Percentiles rank a stretch among this genome's conserved stretches.
These are phyloP conservation scores for Euura lappo DNA, from an alignment of 1,140 invertebrate genomes.

Conservation along the genomic window DNA sequence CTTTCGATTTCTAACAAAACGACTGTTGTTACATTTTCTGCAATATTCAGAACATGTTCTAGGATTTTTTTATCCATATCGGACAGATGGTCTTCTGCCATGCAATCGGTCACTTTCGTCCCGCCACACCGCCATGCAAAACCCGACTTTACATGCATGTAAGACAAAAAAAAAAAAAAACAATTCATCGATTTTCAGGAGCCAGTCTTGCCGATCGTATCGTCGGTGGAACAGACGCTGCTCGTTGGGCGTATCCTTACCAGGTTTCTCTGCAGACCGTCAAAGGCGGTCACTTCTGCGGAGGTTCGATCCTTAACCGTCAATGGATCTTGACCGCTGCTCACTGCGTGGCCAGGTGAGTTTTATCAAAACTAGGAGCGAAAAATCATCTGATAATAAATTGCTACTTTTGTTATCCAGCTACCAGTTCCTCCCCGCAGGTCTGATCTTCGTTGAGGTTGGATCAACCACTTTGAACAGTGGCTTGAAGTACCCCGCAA, in stretches of 20 bases:
- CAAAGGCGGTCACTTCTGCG: conserved; percentile 59
- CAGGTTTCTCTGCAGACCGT: conserved; percentile 54
- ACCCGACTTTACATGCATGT: neutral
- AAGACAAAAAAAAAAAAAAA: neutral
- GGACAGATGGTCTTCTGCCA: no score
- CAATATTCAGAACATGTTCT: no score
- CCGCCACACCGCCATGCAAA: no score
- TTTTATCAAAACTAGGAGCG: conserved; percentile 9
- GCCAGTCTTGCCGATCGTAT: conserved; percentile 36
- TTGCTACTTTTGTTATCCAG: neutral
- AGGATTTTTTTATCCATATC: no score
- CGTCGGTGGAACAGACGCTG: conserved; percentile 48
- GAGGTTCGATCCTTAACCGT: conserved; percentile 63
- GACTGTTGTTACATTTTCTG: neutral
- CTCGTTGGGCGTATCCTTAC: conserved; percentile 53
- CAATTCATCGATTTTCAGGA: neutral
- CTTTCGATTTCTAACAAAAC: neutral
- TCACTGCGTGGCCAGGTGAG: conserved; percentile 58
- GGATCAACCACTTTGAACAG: conserved; percentile 62
- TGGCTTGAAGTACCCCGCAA: conserved; percentile 55
- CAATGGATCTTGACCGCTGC: conserved; percentile 65
- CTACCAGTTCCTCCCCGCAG: conserved; percentile 7
- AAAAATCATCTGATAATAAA: neutral
- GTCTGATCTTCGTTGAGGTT: conserved; percentile 52
- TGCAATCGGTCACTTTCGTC: no score